A percentile compares a stretch with the other conserved stretches of the same genome.
Conservation (phyloP, 2,113 vertebrate species). For the Centrocercus urophasianus region DNA sequence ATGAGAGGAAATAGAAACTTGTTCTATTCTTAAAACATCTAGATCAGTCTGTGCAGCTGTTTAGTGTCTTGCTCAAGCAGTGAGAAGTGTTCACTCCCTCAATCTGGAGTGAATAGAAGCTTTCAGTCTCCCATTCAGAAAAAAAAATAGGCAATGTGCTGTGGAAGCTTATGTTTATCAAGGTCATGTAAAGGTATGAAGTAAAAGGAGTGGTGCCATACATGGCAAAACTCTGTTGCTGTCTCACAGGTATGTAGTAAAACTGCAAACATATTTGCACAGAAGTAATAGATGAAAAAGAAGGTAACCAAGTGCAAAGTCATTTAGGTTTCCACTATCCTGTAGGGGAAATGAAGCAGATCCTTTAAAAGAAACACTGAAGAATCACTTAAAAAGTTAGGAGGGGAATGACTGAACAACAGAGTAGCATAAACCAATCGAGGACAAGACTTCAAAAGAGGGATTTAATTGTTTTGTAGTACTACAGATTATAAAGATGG, state of each 20-base stretch:
- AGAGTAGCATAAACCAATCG: neutral
- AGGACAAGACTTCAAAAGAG: neutral
- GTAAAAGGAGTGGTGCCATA: neutral
- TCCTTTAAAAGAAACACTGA: neutral
- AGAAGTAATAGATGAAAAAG: neutral
- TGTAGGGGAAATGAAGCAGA: neutral
- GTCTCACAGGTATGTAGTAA: neutral
- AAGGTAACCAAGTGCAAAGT: neutral
- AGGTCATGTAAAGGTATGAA: neutral
- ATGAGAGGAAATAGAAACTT: neutral
- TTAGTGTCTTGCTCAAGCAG: neutral
- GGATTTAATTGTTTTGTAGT: neutral
- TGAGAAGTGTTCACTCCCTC: neutral
- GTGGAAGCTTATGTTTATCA: neutral
- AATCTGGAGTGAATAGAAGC: neutral
- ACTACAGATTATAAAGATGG: neutral
- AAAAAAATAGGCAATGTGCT: neutral
- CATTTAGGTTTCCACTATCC: neutral
- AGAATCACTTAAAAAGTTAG: neutral
- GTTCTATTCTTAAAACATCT: neutral
- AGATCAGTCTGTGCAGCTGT: neutral
- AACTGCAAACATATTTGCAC: neutral
- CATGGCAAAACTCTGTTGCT: neutral
- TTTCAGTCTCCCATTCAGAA: neutral
- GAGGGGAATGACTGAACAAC: neutral